Evolutionary conservation across 2,888 invertebrate species (phyloP), one percentile per base, ranked within the genome.

Genomic region (Dilophus febrilis): DNA sequence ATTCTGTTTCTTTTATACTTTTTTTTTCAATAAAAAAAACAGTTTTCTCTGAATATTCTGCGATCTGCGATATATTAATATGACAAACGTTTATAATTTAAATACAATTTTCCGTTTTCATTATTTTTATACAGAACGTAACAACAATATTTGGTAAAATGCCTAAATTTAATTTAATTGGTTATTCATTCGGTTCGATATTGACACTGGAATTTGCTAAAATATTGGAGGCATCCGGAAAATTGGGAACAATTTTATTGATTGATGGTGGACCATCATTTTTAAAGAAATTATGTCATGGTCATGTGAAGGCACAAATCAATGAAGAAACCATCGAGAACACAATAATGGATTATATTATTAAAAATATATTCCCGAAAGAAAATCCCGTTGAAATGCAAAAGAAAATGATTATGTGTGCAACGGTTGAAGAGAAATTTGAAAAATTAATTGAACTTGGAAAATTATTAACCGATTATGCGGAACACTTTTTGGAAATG

Each of bases 151-250:
- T 22, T 40, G 4, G 22, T 22, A 22, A 22, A 22, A 22, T 22
- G 8, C 22, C n/a, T n/a, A n/a, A n/a, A n/a, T 91, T 82, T 63
- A 71, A 73, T 42, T 55, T 95, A 2, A 71, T 83, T 12, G 94
- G 84, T 2, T 92, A 95, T 65, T 95, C 94, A 12, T 92, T 77
- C 53, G 95, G 95, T 35, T 67, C 78, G 1, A 58, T 80, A 17
- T 66, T 90, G 14, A 79, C 81, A 0, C 59, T 91, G 40, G 84
- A 90, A 55, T 63, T 92, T 43, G 80, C 77, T 4, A 63, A 72
- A 8, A 66, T 71, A 50, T 63, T 92, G 28, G 86, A 87, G 58
- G 62, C 59, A 5, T 64, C 70, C 50, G 81, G 80, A 46, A 65
- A 66, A 39, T 62, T 54, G 12, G 83, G 82, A 4, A 65, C 69